Evolutionary conservation across 2,113 vertebrate genomes (phyloP), one percentile per base, ranked within the genome.

Genomic region (Isurus oxyrinchus): DNA sequence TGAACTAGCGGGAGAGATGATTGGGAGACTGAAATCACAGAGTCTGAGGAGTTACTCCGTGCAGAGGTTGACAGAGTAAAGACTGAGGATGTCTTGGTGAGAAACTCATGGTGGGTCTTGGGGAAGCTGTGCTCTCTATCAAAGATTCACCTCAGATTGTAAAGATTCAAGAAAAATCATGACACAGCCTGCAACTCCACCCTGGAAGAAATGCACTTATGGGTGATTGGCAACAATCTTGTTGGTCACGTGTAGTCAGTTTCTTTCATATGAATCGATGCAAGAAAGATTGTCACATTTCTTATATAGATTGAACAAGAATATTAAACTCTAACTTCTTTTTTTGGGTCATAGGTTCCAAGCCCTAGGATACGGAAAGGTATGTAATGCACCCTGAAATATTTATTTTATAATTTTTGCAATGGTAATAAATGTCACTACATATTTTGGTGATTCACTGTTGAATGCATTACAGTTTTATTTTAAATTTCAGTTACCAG

Each of bases 401-500:
- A 76, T 35, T 95, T 72, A 55, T 76, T 19, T 19, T 72, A 49
- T 67, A 21, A 94, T 23, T 23, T 67, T 72, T 72, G 79, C n/a
- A 84, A 72, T 27, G 63, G 14, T 66, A 67, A 44, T 35, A 53
- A 49, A 55, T 72, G 3, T 95, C 49, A 95, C 40, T 16, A 27
- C 27, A 72, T 72, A 53, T 53, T 35, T 72, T 31, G 1, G 10
- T 55, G 69, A 72, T 95, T 31, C 13, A 95, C 23, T 95, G 13
- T 31, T 95, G 23, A 93, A 63, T 53, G 59, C 14, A 72, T 72
- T 69, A 49, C 49, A 69, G 25, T 72, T 53, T 53, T 27, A 5
- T 95, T 72, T 72, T 16, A 53, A 94, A 66, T 72, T 95, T 55
- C 94, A 95, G 66, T 95, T 44, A 11, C 63, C 44, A 72, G 94